Evolutionary conservation across 2,113 vertebrate species (phyloP), one percentile per base, ranked within the genome.

Genomic region (Phalacrocorax carbo): DNA sequence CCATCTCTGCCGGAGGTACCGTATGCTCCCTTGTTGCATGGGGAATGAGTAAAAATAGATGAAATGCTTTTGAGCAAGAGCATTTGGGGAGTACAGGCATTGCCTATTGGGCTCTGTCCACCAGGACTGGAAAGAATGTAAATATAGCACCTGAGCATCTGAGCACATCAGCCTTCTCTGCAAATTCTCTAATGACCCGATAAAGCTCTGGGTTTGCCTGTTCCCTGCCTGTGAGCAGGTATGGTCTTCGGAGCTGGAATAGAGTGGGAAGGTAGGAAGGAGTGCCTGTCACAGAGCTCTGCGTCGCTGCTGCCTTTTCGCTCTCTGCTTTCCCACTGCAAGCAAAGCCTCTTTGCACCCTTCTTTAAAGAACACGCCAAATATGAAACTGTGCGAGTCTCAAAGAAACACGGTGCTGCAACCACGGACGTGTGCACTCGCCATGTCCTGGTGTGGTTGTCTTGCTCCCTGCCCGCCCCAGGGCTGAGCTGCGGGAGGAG

Each of bases 381-480:
- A 61, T 71, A 14, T 44, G 71, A 44, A 69, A 26, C 29, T 64
- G 54, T 49, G 42, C 2, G 7, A 86, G 36, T 36, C 30, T 8
- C 20, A 40, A 5, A 65, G 71, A 29, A 85, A 21, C 16, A 5
- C 0, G 1, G 13, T 57, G 27, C 57, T 82, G 46, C 81, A 51
- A 9, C 27, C 66, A 9, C 15, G 1, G 7, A 0, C 26, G 44
- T 3, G 17, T 0, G 2, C 1, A 1, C 46, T 65, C 0, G 0
- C 20, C 29, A 0, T 14, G 22, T 77, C 64, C 55, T 0, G 0
- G 29, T 23, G 2, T 14, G 21, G 10, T 21, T 70, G 17, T 32
- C 51, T 42, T 0, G 42, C 38, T 48, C 11, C 36, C n/a, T n/a
- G 62, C 36, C 30, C 1, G 3, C 20, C 44, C 19, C 1, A 2